Conservation (phyloP, 2,888 invertebrate genomes). For the Pomacea canaliculata region DNA sequence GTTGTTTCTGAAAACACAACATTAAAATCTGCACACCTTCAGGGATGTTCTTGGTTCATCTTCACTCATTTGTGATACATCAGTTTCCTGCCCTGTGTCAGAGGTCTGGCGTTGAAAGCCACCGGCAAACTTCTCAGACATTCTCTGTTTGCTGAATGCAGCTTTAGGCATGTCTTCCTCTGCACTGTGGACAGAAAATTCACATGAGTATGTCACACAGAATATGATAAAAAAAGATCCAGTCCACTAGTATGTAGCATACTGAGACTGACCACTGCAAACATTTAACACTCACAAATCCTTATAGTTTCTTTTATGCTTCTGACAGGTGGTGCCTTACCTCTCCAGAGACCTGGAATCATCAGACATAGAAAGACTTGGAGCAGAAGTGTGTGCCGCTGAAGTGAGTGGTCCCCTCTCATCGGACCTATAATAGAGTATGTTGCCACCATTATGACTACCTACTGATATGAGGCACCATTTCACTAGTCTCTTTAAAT, state of each 20-base stretch:
- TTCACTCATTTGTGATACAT: conserved; percentile 34
- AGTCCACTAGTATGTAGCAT: no score
- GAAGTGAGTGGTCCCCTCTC: not conserved
- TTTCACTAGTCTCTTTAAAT: no score
- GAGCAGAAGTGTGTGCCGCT: not conserved
- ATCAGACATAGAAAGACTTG: conserved; percentile 9
- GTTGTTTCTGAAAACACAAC: no score
- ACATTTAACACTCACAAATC: no score
- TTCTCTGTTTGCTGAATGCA: conserved; percentile 4
- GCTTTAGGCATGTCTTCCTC: conserved; percentile 10
- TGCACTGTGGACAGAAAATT: not conserved
- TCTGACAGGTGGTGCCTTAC: not conserved
- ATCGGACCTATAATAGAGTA: conserved; percentile 11
- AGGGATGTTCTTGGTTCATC: conserved; percentile 26
- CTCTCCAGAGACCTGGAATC: conserved; percentile 22
- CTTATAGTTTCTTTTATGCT: no score
- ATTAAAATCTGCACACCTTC: conserved; percentile 3
- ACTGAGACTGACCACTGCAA: no score
- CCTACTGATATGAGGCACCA: no score
- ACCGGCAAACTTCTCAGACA: not conserved
- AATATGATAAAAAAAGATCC: no score
- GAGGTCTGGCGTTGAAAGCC: conserved; percentile 22
- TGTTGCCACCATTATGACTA: no score
- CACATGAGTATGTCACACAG: no score
- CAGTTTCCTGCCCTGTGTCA: conserved; percentile 31